Base-by-base conservation (phyloP, 2,888 invertebrate genomes). In the Esperia sulphurella region DNA sequence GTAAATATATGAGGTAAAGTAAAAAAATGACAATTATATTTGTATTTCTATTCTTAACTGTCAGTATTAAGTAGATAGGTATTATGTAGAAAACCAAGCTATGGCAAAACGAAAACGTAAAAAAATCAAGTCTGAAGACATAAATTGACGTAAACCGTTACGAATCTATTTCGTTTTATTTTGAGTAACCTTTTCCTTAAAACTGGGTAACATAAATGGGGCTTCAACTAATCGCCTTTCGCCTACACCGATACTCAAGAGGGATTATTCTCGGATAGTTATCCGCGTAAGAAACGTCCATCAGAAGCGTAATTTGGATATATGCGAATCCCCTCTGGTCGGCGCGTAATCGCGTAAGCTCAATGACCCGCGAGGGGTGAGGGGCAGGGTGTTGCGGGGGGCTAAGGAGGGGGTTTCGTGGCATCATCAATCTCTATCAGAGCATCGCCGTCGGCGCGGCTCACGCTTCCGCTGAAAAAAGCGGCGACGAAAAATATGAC, bases 361-460 rank as follows among this genome's bases (percentile, higher is more conserved):
- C 80, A 75, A 77, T 79, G 80, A 77, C 77, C 78, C 75, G 75
- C 58, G 54, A 45, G 60, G 58, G 57, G 50, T 52, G 55, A 39
- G 52, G 53, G 57, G 67, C 71, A 66, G 52, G 60, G 58, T 3
- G 10, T 10, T 4, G 31, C 9, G 31, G 2, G 8, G 31, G 7
- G 31, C 1, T 2, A 3, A 3, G 21, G 21, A 21, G 21, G 31
- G 7, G 31, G 35, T 56, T 57, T 68, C 63, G 58, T 64, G 61
- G 54, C 57, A 75, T 86, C 86, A 88, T 89, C 88, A 89, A 89
- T 89, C 88, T 86, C 83, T 82, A 89, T 89, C 87, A 85, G 74
- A 60, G 58, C 66, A 70, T 63, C 68, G 70, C 69, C 69, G 71
- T 50, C 65, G 69, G 69, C 71, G 67, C 62, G 68, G 71, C 70